Conservation (phyloP, 2,797 vertebrate genomes). For the Artibeus lituratus region DNA sequence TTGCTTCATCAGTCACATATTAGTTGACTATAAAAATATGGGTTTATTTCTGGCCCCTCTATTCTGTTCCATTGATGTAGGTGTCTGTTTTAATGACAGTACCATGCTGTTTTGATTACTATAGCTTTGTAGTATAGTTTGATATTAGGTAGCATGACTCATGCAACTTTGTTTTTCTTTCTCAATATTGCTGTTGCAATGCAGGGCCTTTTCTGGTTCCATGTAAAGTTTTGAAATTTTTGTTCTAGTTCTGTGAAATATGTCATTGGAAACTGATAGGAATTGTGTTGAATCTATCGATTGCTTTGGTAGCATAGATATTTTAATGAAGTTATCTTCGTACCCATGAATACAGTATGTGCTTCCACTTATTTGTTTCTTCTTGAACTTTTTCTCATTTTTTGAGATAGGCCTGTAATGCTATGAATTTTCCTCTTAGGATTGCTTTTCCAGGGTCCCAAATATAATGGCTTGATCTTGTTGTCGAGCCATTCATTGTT, state of each 20-base stretch:
- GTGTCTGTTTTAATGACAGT: neutral
- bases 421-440: too few species aligned
- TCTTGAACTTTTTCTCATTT: too few species aligned
- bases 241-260: neutral
- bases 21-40: neutral
- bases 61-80: neutral
- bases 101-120: neutral
- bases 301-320: neutral
- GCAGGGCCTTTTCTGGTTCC: too few species aligned
- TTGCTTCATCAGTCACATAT: neutral
- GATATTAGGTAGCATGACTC: neutral
- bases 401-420: too few species aligned
- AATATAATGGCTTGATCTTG: too few species aligned
- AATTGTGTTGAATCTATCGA: neutral
- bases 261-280: neutral
- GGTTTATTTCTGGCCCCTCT: neutral
- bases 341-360: neutral
- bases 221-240: neutral
- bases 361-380: neutral
- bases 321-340: neutral
- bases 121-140: neutral
- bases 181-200: too few species aligned
- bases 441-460: too few species aligned
- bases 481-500: too few species aligned
- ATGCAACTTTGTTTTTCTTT: neutral